phyloP scores from a whole-genome alignment of 2,113 vertebrate genomes.

The Callocephalon fimbriatum region DNA sequence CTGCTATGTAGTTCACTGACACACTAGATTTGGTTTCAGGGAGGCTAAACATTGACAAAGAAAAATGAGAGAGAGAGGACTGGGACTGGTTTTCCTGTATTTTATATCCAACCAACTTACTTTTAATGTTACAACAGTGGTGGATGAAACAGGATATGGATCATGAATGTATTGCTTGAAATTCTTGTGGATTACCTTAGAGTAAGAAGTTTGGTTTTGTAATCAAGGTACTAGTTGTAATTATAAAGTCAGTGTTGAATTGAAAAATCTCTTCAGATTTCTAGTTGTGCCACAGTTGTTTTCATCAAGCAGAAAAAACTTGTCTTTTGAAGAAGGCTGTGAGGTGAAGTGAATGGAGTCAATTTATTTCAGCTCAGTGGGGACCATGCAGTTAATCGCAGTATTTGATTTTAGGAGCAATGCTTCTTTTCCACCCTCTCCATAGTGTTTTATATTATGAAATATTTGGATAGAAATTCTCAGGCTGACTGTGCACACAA shows the following conservation, averaged over 20 bases:
- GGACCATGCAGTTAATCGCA: background rate
- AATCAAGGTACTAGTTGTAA: background rate
- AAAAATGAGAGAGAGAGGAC: background rate
- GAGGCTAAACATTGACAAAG: background rate
- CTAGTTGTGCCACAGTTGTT: background rate
- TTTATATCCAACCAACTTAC: background rate
- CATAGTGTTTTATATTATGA: background rate
- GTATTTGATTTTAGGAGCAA: background rate
- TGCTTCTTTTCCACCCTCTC: background rate
- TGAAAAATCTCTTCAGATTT: background rate
- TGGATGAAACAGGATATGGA: background rate
- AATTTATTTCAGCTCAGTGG: background rate
- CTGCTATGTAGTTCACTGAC: background rate
- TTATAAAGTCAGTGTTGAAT: background rate
- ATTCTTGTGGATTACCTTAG: background rate
- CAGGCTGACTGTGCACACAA: background rate
- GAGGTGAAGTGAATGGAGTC: background rate
- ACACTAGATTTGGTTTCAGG: background rate
- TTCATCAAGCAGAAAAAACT: background rate
- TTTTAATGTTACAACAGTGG: background rate
- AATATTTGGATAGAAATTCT: background rate
- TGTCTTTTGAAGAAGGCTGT: background rate
- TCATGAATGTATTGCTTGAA: background rate
- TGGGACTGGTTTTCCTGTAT: background rate
- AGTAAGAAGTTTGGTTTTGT: background rate